phyloP scores from a whole-genome alignment of 2,797 vertebrate genomes.

The Mycteria americana region DNA sequence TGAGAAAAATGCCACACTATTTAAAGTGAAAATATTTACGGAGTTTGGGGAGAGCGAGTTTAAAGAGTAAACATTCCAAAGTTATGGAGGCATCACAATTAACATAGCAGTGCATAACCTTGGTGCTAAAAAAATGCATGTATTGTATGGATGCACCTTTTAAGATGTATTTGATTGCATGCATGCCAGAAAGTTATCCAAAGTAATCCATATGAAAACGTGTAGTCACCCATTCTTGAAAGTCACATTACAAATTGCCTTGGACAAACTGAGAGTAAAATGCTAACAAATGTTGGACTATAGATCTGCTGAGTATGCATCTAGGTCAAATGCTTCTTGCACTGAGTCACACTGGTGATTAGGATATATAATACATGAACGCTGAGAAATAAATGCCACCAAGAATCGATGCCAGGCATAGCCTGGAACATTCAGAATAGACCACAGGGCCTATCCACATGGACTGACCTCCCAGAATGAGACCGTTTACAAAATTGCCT shows the following conservation, averaged over 20 bases:
- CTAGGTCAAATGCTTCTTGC: not conserved
- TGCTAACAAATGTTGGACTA: not conserved
- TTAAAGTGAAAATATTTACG: not conserved
- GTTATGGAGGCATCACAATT: not conserved
- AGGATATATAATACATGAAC: too few species aligned
- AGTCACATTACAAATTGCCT: not conserved
- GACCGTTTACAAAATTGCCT: not conserved
- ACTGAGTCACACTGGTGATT: not conserved
- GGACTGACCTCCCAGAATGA: not conserved
- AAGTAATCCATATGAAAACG: not conserved
- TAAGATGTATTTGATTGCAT: not conserved
- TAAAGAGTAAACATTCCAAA: not conserved
- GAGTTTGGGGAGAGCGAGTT: not conserved
- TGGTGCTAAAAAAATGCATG: not conserved
- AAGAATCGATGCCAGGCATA: not conserved
- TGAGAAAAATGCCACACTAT: too few species aligned
- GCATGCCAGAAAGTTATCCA: too few species aligned
- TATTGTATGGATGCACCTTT: too few species aligned
- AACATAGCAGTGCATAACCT: not conserved
- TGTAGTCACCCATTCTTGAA: not conserved
- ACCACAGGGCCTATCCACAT: too few species aligned
- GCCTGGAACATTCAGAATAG: not conserved
- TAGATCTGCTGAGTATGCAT: not conserved
- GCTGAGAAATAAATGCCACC: not conserved
- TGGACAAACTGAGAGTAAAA: not conserved